Percentiles rank a stretch among this genome's conserved stretches.
Conservation (phyloP, 2,797 vertebrate genomes). For the Arnoldichthys spilopterus region DNA sequence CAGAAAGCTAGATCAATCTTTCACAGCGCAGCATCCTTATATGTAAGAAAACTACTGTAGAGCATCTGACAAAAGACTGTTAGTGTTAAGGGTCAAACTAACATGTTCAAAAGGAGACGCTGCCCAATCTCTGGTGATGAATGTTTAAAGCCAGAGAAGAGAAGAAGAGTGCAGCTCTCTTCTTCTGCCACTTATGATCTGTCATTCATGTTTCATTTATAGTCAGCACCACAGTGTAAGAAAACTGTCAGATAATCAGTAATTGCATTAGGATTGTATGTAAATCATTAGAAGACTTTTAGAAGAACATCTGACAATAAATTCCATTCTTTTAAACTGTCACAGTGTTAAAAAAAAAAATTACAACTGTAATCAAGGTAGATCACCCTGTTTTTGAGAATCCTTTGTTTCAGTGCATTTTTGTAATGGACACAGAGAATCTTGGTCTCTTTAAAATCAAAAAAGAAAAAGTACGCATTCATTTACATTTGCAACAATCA, state of each 20-base stretch:
- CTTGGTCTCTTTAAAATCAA: no score
- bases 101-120: background rate
- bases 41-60: background rate
- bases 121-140: background rate
- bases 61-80: background rate
- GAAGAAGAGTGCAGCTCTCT: background rate
- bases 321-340: background rate
- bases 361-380: no score
- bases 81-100: background rate
- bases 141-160: background rate
- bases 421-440: no score
- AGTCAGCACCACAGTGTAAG: no score
- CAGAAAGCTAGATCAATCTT: background rate
- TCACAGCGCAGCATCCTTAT: background rate
- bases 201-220: background rate
- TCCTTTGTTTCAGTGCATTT: background rate
- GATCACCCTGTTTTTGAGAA: background rate
- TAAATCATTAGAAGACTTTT: background rate
- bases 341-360: no score
- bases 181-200: background rate
- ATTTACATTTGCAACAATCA: background rate
- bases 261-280: no score
- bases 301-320: background rate
- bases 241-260: no score
- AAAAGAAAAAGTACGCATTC: no score